These are phyloP conservation scores for Eupithecia insigniata DNA, from an alignment of 2,888 invertebrate genomes.

Conservation along the genomic window DNA sequence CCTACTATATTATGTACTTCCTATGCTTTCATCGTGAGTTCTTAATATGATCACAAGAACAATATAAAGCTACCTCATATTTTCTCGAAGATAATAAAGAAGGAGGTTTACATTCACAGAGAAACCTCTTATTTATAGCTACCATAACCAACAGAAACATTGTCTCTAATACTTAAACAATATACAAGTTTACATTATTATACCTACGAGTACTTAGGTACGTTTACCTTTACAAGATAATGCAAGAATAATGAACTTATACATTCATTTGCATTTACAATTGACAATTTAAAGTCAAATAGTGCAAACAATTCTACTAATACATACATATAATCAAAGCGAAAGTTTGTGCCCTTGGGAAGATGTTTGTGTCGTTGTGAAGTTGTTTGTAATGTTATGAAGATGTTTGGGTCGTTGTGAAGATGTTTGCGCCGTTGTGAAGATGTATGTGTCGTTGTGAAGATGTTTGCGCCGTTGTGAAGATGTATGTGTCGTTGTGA, in stretches of 20 bases:
- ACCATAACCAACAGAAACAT: constrained; percentile 16
- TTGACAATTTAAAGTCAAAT: background rate
- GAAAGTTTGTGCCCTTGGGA: too few species aligned
- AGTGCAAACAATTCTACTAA: background rate
- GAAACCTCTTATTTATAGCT: constrained; percentile 15
- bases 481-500: too few species aligned
- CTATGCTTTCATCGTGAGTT: too few species aligned
- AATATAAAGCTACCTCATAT: constrained; percentile 15
- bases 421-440: too few species aligned
- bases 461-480: too few species aligned
- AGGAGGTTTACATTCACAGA: constrained; percentile 7
- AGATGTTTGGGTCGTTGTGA: too few species aligned
- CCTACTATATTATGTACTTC: too few species aligned
- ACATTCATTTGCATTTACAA: constrained; percentile 6
- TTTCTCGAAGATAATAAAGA: constrained; percentile 13
- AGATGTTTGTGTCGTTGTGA: too few species aligned
- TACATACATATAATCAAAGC: too few species aligned
- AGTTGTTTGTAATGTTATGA: too few species aligned
- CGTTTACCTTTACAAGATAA: constrained; percentile 6
- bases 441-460: too few species aligned
- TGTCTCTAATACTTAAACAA: constrained; percentile 10
- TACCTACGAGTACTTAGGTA: background rate
- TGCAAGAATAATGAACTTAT: constrained; percentile 16
- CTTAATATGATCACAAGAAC: constrained; percentile 4
- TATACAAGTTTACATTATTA: constrained; percentile 6